Evolutionary conservation across 2,888 invertebrate species (phyloP).

Genomic region (Habroteleia sp.): DNA sequence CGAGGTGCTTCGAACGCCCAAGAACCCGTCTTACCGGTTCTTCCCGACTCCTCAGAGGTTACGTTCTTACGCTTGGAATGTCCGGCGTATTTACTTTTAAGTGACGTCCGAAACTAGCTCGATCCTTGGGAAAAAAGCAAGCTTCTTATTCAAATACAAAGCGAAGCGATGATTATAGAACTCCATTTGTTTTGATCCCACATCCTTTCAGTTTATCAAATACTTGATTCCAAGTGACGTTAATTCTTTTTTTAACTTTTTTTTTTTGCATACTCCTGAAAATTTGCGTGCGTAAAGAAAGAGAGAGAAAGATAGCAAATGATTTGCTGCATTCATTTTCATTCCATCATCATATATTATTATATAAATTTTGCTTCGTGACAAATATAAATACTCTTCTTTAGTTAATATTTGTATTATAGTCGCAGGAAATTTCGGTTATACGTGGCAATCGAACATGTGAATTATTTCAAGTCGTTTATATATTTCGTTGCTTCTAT

Average conservation of each 20-base stretch:
- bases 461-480: constrained; percentile 13
- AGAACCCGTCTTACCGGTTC: constrained; percentile 63
- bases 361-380: too few species aligned
- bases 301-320: too few species aligned
- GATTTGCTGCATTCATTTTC: too few species aligned
- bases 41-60: constrained; percentile 20
- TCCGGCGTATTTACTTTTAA: constrained; percentile 48
- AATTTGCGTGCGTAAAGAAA: too few species aligned
- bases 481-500: constrained; percentile 3
- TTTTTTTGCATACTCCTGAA: too few species aligned
- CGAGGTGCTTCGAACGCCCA: constrained; percentile 28
- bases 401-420: too few species aligned
- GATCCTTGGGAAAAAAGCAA: neutral
- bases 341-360: too few species aligned
- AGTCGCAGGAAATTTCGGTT: too few species aligned
- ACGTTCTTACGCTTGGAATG: constrained; percentile 22
- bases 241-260: too few species aligned
- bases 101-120: constrained; percentile 4
- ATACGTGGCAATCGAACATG: neutral
- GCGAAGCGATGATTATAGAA: neutral
- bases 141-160: constrained; percentile 12
- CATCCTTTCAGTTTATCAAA: too few species aligned
- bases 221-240: too few species aligned
- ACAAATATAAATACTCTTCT: neutral
- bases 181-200: too few species aligned